Evolutionary conservation across 2,113 vertebrate genomes (phyloP).

Genomic region (Petaurus breviceps): DNA sequence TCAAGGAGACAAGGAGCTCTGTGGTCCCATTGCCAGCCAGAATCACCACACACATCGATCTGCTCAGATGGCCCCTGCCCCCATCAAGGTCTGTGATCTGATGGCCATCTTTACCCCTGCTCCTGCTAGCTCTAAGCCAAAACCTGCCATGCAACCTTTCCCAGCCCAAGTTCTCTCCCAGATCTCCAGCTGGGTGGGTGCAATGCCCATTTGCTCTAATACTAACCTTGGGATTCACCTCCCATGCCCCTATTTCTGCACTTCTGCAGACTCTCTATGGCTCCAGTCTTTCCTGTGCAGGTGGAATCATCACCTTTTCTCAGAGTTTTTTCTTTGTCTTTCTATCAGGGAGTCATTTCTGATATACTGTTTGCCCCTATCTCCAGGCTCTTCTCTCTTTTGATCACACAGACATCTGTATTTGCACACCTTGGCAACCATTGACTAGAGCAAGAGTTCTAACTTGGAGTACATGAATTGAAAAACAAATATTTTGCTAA

Average conservation of each 20-base stretch:
- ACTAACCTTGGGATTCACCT: not conserved
- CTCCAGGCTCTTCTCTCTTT: fast-evolving
- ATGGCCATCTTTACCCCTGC: not conserved
- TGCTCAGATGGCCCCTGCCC: not conserved
- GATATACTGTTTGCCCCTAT: fast-evolving
- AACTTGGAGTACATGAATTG: not conserved
- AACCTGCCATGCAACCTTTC: not conserved
- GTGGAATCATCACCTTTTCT: fast-evolving
- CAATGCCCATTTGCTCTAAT: not conserved
- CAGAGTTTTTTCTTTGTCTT: fast-evolving
- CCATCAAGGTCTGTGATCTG: not conserved
- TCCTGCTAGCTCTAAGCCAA: not conserved
- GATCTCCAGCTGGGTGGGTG: not conserved
- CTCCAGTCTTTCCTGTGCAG: fast-evolving
- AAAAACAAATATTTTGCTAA: not conserved
- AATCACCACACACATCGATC: not conserved
- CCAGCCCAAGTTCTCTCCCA: not conserved
- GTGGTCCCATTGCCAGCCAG: too few species aligned
- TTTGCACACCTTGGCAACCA: not conserved
- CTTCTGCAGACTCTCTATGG: not conserved
- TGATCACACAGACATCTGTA: not conserved
- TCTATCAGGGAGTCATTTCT: fast-evolving
- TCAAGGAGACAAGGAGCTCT: not conserved
- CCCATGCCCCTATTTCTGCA: not conserved
- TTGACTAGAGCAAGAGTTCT: not conserved